These are phyloP conservation scores for Aeoliscus strigatus DNA, from an alignment of 2,797 vertebrate genomes.

Conservation along the genomic window DNA sequence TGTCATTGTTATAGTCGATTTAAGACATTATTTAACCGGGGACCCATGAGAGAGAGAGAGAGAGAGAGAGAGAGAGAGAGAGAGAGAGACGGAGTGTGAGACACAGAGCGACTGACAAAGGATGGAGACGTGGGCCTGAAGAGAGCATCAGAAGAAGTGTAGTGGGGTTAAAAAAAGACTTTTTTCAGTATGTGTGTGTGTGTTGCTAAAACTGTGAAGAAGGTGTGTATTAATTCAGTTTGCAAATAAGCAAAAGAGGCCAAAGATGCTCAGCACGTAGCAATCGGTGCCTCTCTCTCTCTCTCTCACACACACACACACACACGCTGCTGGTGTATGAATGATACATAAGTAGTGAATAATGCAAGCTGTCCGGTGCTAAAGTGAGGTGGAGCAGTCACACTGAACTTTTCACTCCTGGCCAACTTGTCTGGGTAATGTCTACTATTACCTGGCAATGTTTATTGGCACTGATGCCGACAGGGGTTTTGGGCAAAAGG, in stretches of 20 bases:
- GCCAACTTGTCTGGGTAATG: slow-evolving; percentile 28
- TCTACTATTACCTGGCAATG: slow-evolving; percentile 22
- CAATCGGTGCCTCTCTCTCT: slow-evolving; percentile 22
- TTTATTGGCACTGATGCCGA: slow-evolving; percentile 15
- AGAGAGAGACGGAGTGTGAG: slow-evolving; percentile 39
- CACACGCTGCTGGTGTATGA: slow-evolving; percentile 34
- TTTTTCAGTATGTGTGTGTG: neutral
- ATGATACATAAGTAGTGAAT: slow-evolving; percentile 64
- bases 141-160: slow-evolving; percentile 28
- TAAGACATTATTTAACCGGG: slow-evolving; percentile 69
- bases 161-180: slow-evolving; percentile 1
- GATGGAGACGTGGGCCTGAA: slow-evolving; percentile 22
- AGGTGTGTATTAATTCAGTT: slow-evolving; percentile 20
- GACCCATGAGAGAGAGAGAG: slow-evolving; percentile 57
- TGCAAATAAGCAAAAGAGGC: slow-evolving; percentile 6
- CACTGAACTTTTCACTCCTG: slow-evolving; percentile 47
- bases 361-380: slow-evolving; percentile 52
- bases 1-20: slow-evolving; percentile 73
- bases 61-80: slow-evolving; percentile 20
- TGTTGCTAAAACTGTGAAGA: slow-evolving; percentile 14
- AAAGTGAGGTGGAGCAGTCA: slow-evolving; percentile 42
- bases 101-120: slow-evolving; percentile 34
- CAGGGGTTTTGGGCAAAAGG: slow-evolving; percentile 8
- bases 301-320: slow-evolving; percentile 14
- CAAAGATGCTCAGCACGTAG: slow-evolving; percentile 33